These are phyloP conservation scores for Ostrea edulis DNA, from an alignment of 1,140 invertebrate genomes.

Conservation along the genomic window DNA sequence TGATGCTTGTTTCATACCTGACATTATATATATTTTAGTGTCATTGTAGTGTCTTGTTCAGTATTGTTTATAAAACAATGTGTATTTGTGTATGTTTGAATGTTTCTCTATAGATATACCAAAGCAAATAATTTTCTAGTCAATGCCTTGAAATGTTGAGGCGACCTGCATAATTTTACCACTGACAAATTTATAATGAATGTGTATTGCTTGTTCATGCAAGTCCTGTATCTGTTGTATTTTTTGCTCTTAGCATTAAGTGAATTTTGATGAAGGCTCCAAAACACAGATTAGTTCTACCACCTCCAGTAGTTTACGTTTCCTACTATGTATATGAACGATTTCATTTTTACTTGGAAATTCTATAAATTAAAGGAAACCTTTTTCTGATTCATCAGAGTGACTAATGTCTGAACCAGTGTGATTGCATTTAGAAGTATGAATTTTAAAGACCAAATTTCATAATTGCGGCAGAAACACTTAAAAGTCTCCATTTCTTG, in stretches of 20 bases:
- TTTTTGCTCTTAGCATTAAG: neutral
- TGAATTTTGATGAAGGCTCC: constrained; percentile 19
- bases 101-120: constrained; percentile 29
- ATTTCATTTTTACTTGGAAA: too few species aligned
- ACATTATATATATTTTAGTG: neutral
- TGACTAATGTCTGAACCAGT: neutral
- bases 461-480: neutral
- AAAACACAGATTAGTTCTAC: neutral
- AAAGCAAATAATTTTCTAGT: constrained; percentile 39
- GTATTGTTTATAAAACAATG: constrained; percentile 22
- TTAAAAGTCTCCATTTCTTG: neutral
- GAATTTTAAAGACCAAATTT: neutral
- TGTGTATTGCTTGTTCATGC: neutral
- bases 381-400: neutral
- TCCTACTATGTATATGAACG: neutral
- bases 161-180: neutral
- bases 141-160: neutral
- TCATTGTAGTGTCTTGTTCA: constrained; percentile 5
- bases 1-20: neutral
- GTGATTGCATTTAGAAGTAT: neutral
- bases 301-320: neutral
- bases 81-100: constrained; percentile 13
- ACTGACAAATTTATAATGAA: neutral
- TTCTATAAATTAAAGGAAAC: too few species aligned
- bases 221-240: neutral